Base-by-base conservation (phyloP, 2,888 invertebrate species). In the Norana najaformis region DNA sequence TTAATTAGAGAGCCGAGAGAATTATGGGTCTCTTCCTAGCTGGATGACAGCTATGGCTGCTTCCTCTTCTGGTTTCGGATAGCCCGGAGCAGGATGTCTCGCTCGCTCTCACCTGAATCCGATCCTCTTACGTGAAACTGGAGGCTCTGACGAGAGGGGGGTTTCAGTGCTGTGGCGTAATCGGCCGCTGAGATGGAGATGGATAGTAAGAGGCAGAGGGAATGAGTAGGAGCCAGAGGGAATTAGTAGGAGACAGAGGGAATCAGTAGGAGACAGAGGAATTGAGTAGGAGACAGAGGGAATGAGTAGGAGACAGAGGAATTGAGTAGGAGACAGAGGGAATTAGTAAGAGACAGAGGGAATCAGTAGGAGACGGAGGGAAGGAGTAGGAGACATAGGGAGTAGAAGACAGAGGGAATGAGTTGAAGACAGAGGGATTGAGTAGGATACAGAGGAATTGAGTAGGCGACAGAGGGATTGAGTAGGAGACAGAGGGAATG, bases 21-120 rank as follows among this genome's bases (percentile, higher is more conserved):
- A n/a, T 69, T 69, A 69, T n/a, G 69, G 69, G 69, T 69, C 30
- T 69, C 69, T 69, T 69, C 69, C 69, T 69, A 69, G 69, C 30
- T 69, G 69, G 69, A n/a, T 69, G 69, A 69, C 69, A n/a, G 69
- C 30, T 69, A 69, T n/a, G 30, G 69, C 5, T 30, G 53, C 69
- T 69, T 69, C 69, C 69, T 69, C n/a, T 69, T 69, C 69, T 69
- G 69, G 69, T 69, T 69, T 69, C 69, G 69, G 69, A n/a, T 69
- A 16, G 69, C 69, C 69, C 69, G 30, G 69, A 69, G 69, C 69
- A 69, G 69, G 30, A n/a, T n/a, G 69, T 30, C n/a, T 69, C 30
- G 69, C n/a, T 69, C 30, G 69, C 6, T 30, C 30, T 69, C 69
- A n/a, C 69, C n/a, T 69, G 69, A n/a, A 69, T 30, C 69, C 30